Evolutionary conservation across 2,113 vertebrate species (phyloP).

Genomic region (Oncorhynchus clarkii): DNA sequence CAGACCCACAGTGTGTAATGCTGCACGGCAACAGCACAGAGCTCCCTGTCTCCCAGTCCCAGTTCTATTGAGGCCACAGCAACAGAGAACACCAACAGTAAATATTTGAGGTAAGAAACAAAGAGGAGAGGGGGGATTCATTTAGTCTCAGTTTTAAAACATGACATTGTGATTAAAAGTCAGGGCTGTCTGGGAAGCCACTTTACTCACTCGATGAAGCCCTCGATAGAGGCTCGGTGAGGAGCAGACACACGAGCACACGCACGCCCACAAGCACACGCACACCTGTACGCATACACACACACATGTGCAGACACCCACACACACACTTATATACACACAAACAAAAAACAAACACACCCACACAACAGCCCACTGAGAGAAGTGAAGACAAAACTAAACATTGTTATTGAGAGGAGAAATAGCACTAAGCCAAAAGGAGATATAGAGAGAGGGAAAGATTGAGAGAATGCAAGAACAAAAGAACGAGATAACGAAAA

Average conservation of each 20-base stretch:
- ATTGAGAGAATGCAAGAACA: slow-evolving; percentile 37
- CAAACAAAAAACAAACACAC: background rate
- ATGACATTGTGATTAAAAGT: slow-evolving; percentile 69
- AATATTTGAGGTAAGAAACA: slow-evolving; percentile 76
- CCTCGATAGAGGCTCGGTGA: background rate
- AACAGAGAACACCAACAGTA: slow-evolving; percentile 67
- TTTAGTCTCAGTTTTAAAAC: slow-evolving; percentile 68
- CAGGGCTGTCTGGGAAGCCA: slow-evolving; percentile 34
- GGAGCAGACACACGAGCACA: background rate
- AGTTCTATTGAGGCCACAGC: slow-evolving; percentile 13
- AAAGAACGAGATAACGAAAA: slow-evolving; percentile 14
- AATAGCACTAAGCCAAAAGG: background rate
- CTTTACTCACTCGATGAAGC: slow-evolving; percentile 16
- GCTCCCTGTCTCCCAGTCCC: slow-evolving; percentile 39
- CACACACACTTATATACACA: background rate
- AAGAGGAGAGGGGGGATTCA: slow-evolving; percentile 68
- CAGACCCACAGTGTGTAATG: slow-evolving; percentile 45
- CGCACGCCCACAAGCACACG: background rate
- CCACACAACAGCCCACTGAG: slow-evolving; percentile 5
- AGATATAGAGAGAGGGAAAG: slow-evolving; percentile 10
- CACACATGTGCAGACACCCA: background rate
- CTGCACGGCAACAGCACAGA: slow-evolving; percentile 7
- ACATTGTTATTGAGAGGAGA: background rate
- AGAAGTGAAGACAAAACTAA: background rate
- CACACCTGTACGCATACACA: background rate